Evolutionary conservation across 2,888 invertebrate species (phyloP), one percentile per base, ranked within the genome.

Genomic region (Scaptodrosophila latifasciaeformis): DNA sequence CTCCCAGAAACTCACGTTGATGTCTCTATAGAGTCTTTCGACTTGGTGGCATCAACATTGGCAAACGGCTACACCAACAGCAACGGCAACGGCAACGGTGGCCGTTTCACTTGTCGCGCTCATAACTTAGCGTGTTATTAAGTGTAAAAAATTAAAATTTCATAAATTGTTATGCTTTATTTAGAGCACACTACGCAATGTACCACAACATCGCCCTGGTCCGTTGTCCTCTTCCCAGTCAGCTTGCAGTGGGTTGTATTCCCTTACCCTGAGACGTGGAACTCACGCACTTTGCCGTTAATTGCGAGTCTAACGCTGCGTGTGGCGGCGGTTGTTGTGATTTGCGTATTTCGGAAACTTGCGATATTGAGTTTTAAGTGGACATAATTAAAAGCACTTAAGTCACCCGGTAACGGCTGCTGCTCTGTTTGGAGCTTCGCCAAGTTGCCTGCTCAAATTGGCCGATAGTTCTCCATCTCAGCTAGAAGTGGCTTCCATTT

Each of bases 351-450:
- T 72, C 75, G 72, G 66, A 70, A 68, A 75, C 71, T 68, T 75
- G 56, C 69, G 45, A 71, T 68, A 75, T 72, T 75, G 66, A 62
- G 66, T 53, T 68, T 78, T 67, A 72, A 72, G 76, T 72, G 72
- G 66, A 78, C 72, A 78, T 75, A 78, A 78, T 72, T 72, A 78
- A 78, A 70, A 76, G 79, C 79, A 72, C 72, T 72, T 78, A 72
- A 72, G 68, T 58, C 65, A 50, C 39, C 59, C 40, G 66, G 49
- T 42, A 39, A 34, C 49, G 43, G 4, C 43, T 29, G 43, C 43
- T 18, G 29, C 18, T 3, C 7, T 2, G 47, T 29, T 58, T 58
- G 57, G 57, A 58, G 50, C 17, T 6, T 40, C 39, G 57, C 57
- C 57, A 58, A 58, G 31, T 58, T 24, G 39, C 57, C 27, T 17